A percentile compares a stretch with the other conserved stretches of the same genome.
phyloP scores from a whole-genome alignment of 2,113 vertebrate species.

The Empidonax traillii region DNA sequence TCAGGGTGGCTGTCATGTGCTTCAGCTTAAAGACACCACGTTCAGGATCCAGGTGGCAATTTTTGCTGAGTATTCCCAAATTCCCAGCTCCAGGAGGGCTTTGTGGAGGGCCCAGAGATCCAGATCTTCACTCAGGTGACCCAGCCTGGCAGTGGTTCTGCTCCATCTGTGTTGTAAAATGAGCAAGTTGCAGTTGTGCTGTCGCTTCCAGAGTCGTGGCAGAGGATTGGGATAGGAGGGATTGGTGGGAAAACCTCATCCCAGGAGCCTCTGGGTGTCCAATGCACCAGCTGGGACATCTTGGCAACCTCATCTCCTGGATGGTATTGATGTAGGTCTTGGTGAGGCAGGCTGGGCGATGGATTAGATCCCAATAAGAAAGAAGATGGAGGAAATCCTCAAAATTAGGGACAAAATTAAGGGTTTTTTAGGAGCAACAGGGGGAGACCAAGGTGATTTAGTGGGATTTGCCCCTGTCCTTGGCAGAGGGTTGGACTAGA shows the following conservation, averaged over 20 bases:
- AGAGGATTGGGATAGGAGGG: background rate
- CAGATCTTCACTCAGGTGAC: no score
- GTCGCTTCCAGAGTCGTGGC: rapidly evolving
- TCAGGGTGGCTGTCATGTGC: background rate
- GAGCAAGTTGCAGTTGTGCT: background rate
- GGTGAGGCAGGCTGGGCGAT: background rate
- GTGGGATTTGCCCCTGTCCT: background rate
- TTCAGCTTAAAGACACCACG: rapidly evolving
- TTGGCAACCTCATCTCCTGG: background rate
- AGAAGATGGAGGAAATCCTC: background rate
- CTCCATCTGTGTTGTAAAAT: rapidly evolving
- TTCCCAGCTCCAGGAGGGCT: background rate
- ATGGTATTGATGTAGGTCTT: background rate
- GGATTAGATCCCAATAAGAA: no score
- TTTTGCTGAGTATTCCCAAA: background rate
- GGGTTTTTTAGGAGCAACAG: background rate
- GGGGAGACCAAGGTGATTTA: rapidly evolving
- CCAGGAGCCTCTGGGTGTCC: no score
- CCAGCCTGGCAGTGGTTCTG: rapidly evolving
- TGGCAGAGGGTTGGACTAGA: rapidly evolving
- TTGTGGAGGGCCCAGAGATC: background rate
- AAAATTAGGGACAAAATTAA: background rate
- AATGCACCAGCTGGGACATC: rapidly evolving
- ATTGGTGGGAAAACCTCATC: background rate
- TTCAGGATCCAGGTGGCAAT: rapidly evolving